phyloP scores from a whole-genome alignment of 2,113 vertebrate genomes.

The Tragelaphus scriptus region DNA sequence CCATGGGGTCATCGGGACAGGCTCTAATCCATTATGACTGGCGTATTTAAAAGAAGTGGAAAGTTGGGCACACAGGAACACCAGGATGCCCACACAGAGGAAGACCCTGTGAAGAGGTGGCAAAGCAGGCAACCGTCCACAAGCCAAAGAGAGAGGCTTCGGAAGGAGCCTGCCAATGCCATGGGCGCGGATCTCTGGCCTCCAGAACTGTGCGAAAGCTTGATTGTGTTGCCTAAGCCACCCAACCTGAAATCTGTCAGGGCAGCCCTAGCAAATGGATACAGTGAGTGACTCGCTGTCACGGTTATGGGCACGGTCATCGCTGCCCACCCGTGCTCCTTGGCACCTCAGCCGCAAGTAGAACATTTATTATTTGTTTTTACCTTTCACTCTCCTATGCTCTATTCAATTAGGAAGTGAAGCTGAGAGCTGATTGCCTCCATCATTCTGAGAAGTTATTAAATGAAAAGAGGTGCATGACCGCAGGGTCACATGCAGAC shows the following conservation, averaged over 20 bases:
- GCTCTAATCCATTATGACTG: not conserved
- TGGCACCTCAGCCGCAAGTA: not conserved
- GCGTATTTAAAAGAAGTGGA: not conserved
- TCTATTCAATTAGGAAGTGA: not conserved
- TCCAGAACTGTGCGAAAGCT: not conserved
- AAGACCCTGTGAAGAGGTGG: not conserved
- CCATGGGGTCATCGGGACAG: not conserved
- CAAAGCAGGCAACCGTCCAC: not conserved
- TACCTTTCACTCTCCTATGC: not conserved
- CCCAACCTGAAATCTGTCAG: not conserved
- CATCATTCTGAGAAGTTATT: not conserved
- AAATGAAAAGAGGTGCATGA: not conserved
- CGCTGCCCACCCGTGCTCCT: too few relatives aligned
- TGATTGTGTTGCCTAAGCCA: not conserved
- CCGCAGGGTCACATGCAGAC: not conserved
- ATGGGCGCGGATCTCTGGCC: not conserved
- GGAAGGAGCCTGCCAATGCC: not conserved
- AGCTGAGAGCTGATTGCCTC: not conserved
- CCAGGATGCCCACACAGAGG: not conserved
- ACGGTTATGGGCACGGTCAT: rapidly evolving
- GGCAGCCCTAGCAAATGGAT: not conserved
- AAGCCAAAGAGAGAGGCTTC: not conserved
- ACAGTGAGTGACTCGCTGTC: not conserved
- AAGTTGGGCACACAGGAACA: not conserved
- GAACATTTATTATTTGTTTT: not conserved